Evolutionary conservation across 2,888 invertebrate species (phyloP).

Genomic region (Perdita meconis): DNA sequence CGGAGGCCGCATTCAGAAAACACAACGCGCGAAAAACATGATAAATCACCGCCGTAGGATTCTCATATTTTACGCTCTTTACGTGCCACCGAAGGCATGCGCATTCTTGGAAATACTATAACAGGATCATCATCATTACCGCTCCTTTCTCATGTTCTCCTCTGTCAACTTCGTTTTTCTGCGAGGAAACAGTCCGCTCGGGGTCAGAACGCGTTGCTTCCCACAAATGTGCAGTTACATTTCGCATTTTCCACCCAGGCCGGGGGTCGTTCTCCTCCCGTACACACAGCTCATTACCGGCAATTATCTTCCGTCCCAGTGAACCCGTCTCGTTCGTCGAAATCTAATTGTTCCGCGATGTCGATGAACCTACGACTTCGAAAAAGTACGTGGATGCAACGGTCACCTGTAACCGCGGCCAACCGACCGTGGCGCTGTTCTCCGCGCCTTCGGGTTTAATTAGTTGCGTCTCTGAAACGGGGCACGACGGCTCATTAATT

Average conservation of each 20-base stretch:
- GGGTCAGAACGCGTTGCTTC: conserved; percentile 26
- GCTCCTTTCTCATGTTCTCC: conserved; percentile 40
- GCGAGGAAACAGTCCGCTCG: neutral
- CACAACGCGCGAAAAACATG: conserved; percentile 10
- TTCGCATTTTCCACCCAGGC: conserved; percentile 30
- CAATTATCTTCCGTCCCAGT: conserved; percentile 46
- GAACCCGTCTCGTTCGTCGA: conserved; percentile 15
- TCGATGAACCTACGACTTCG: conserved; percentile 12
- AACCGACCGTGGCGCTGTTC: too few species aligned
- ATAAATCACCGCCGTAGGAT: conserved; percentile 29
- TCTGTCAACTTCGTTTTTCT: conserved; percentile 48
- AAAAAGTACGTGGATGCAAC: neutral
- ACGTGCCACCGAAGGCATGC: conserved; percentile 8
- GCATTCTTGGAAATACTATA: conserved; percentile 38
- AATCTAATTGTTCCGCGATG: conserved; percentile 41
- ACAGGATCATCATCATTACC: conserved; percentile 61
- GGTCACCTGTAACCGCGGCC: too few species aligned
- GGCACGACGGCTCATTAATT: too few species aligned
- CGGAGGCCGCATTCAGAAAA: neutral
- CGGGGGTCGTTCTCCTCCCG: conserved; percentile 22
- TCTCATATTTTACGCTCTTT: conserved; percentile 11
- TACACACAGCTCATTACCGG: conserved; percentile 25
- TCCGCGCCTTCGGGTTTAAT: too few species aligned
- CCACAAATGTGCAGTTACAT: neutral
- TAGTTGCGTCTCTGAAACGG: too few species aligned